Conservation (phyloP, 2,113 vertebrate species). For the Prolemur simus region DNA sequence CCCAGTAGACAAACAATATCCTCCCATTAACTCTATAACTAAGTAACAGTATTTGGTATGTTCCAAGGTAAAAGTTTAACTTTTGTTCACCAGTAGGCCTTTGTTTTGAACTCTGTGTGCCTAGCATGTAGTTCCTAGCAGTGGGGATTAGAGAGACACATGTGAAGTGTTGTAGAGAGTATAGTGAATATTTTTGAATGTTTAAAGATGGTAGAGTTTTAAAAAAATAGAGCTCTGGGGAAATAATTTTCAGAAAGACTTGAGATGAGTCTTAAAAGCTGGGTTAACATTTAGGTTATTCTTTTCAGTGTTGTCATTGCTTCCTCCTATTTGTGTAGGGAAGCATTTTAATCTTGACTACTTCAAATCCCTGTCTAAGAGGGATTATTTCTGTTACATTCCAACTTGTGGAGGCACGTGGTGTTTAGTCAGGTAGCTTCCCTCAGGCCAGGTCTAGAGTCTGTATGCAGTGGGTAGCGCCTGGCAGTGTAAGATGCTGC, state of each 20-base stretch:
- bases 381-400: background rate
- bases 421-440: background rate
- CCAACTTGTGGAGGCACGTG: background rate
- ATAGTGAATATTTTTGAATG: background rate
- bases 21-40: background rate
- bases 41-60: background rate
- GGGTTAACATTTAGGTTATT: background rate
- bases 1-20: background rate
- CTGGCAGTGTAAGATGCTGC: background rate
- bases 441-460: background rate
- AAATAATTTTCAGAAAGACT: conserved; percentile 14
- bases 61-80: background rate
- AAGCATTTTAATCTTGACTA: conserved; percentile 42
- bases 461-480: background rate
- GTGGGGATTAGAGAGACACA: background rate
- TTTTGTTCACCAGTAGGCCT: background rate
- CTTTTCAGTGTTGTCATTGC: background rate
- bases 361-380: background rate
- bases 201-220: background rate
- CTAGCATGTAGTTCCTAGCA: background rate
- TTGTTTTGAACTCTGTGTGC: background rate
- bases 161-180: background rate
- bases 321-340: background rate
- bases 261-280: background rate
- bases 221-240: background rate